phyloP scores from a whole-genome alignment of 2,113 vertebrate species.

The Sander lucioperca region DNA sequence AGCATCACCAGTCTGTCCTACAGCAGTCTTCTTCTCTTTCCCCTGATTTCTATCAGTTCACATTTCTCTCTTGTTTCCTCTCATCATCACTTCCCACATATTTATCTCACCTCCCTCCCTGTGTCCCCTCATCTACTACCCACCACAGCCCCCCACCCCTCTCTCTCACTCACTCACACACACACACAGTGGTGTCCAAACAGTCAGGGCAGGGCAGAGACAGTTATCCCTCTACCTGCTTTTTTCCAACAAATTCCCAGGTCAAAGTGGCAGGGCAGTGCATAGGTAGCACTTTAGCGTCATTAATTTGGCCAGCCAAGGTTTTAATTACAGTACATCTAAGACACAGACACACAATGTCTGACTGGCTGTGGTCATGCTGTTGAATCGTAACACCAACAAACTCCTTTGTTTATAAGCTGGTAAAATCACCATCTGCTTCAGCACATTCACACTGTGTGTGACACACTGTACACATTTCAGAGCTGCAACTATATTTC shows the following conservation, averaged over 20 bases:
- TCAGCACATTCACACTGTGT: background rate
- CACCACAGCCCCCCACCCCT: background rate
- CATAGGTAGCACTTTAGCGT: conserved; percentile 52
- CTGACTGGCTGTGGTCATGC: conserved; percentile 26
- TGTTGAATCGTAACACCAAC: background rate
- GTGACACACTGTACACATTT: background rate
- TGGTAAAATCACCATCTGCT: background rate
- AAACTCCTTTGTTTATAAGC: background rate
- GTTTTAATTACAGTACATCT: conserved; percentile 58
- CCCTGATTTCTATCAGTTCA: conserved; percentile 4
- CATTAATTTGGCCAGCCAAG: conserved; percentile 62
- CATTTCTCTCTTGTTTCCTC: background rate
- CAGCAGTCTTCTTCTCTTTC: background rate
- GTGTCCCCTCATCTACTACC: background rate
- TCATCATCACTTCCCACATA: conserved; percentile 10
- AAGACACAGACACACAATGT: conserved; percentile 6
- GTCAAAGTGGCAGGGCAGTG: conserved; percentile 27
- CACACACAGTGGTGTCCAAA: background rate
- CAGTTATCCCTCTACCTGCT: conserved; percentile 14
- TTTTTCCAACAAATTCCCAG: conserved; percentile 15
- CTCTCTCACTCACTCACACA: background rate
- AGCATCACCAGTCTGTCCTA: background rate
- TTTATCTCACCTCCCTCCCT: background rate
- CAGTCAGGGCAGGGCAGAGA: conserved; percentile 9
- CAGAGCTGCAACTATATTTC: background rate